phyloP scores from a whole-genome alignment of 2,888 invertebrate species.

The Spisula subtruncata region DNA sequence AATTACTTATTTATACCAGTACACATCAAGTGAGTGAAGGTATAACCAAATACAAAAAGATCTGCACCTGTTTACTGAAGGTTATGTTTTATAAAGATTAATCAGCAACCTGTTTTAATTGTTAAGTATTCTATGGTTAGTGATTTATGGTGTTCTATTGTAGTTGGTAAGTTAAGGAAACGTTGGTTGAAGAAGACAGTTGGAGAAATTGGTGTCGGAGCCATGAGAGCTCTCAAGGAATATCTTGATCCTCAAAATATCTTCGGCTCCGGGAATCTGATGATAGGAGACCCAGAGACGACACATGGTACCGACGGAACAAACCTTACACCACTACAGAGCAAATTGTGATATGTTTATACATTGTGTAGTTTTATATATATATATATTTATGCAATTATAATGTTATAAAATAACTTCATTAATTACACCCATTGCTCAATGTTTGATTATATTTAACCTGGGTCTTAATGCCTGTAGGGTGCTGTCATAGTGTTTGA shows the following conservation, averaged over 20 bases:
- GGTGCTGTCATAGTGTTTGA: no score
- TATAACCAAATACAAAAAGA: no score
- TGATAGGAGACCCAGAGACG: slow-evolving; percentile 84
- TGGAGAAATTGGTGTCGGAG: slow-evolving; percentile 93
- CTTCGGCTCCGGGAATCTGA: slow-evolving; percentile 95
- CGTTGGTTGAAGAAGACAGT: slow-evolving; percentile 95
- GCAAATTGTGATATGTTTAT: slow-evolving; percentile 59
- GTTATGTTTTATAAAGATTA: no score
- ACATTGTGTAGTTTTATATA: not conserved
- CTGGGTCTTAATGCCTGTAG: no score
- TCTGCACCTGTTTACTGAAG: no score
- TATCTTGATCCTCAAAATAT: slow-evolving; percentile 97
- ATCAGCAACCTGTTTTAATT: no score
- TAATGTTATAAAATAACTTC: not conserved
- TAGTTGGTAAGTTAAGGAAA: slow-evolving; percentile 95
- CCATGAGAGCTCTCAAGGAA: slow-evolving; percentile 94
- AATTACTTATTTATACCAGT: no score
- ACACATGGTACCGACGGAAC: slow-evolving; percentile 28
- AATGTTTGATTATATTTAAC: not conserved
- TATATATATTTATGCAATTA: not conserved
- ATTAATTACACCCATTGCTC: not conserved
- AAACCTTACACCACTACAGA: slow-evolving; percentile 40
- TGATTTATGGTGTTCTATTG: slow-evolving; percentile 50
- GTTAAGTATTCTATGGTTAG: no score
- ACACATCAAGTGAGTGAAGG: no score